Evolutionary conservation across 2,113 vertebrate species (phyloP).

Genomic region (Psilopsiagon aurifrons): DNA sequence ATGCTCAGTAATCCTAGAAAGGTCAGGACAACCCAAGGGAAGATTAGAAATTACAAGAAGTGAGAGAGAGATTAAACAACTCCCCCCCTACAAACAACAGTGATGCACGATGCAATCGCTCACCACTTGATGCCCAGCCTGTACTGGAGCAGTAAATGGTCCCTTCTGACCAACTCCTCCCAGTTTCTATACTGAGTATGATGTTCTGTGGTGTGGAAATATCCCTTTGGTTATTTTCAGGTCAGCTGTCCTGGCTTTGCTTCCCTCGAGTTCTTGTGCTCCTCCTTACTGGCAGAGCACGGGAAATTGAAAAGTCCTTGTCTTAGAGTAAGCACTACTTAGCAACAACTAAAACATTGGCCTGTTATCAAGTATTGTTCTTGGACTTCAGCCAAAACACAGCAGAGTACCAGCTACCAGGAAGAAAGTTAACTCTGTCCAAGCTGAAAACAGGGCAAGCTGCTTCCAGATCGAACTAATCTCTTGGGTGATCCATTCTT

Average conservation of each 20-base stretch:
- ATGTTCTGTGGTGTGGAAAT: background rate
- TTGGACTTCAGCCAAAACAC: background rate
- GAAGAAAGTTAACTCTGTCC: background rate
- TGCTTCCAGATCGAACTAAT: background rate
- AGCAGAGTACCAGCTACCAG: background rate
- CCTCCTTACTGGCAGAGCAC: background rate
- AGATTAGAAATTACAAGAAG: background rate
- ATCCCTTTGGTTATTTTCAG: background rate
- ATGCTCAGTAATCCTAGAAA: background rate
- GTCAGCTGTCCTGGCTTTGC: background rate
- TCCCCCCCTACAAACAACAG: background rate
- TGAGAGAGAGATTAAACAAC: background rate
- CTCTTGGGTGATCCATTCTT: background rate
- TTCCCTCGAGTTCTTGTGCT: background rate
- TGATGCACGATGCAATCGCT: background rate
- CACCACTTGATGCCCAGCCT: background rate
- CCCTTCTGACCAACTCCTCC: background rate
- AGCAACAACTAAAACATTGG: background rate
- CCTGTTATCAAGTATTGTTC: background rate
- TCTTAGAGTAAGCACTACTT: background rate
- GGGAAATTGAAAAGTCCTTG: background rate
- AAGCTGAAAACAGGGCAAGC: background rate
- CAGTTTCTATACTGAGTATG: background rate
- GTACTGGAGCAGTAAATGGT: background rate
- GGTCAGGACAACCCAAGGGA: accelerated